Percentiles rank a stretch among this genome's conserved stretches.
phyloP scores from a whole-genome alignment of 2,888 invertebrate species.

The Metacarcinus magister region DNA sequence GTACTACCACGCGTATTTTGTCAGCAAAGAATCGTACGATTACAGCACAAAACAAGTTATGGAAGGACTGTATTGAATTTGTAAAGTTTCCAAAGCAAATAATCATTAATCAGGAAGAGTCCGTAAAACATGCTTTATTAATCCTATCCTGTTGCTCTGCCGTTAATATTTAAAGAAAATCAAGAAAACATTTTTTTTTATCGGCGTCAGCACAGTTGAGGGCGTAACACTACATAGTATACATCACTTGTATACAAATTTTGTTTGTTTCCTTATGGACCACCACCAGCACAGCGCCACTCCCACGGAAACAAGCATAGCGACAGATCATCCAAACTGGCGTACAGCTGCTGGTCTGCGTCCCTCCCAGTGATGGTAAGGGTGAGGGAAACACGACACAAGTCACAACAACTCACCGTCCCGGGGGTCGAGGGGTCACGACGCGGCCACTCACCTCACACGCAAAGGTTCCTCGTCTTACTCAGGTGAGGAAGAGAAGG shows the following conservation, averaged over 20 bases:
- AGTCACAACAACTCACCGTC: background rate
- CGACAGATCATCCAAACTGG: background rate
- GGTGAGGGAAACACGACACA: no score
- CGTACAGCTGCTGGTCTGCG: no score
- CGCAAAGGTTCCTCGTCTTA: constrained; percentile 11
- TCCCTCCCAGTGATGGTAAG: no score
- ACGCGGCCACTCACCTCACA: background rate
- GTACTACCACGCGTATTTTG: no score
- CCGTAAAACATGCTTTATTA: background rate
- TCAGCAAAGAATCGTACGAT: no score
- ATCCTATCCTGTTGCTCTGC: background rate
- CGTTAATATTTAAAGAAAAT: background rate
- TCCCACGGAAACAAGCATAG: no score
- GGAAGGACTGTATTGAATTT: background rate
- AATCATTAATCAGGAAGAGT: background rate
- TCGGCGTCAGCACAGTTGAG: background rate
- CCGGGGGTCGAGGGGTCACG: background rate
- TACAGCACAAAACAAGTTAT: background rate
- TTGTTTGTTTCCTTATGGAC: background rate
- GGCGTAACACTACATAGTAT: background rate
- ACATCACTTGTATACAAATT: background rate
- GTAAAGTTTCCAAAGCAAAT: background rate
- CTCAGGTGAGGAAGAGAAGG: background rate
- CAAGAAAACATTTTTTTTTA: background rate
- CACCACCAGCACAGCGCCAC: no score